Conservation (phyloP, 2,888 invertebrate genomes). For the Antheraea yamamai region DNA sequence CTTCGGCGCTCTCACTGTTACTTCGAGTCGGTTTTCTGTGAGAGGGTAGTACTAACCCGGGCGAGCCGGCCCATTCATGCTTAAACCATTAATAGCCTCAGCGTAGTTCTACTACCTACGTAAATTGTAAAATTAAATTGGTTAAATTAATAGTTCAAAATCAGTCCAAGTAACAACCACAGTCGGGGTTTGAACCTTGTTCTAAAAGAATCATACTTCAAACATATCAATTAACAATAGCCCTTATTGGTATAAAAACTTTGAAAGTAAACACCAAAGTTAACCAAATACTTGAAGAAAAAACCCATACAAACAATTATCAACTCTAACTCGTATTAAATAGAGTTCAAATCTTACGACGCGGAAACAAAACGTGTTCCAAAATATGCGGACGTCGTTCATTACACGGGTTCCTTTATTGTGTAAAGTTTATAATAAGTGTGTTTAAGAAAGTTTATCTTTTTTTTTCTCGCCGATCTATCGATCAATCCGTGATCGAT, state of each 20-base stretch:
- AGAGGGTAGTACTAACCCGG: too few species aligned
- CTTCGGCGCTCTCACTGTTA: too few species aligned
- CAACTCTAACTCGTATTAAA: slow-evolving; percentile 19
- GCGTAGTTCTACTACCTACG: too few species aligned
- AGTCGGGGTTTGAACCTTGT: neutral
- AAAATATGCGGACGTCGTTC: slow-evolving; percentile 39
- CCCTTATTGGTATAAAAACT: slow-evolving; percentile 45
- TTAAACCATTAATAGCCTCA: too few species aligned
- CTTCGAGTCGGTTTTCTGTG: too few species aligned
- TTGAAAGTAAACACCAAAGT: slow-evolving; percentile 23
- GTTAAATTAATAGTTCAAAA: neutral
- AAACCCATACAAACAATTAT: slow-evolving; percentile 23
- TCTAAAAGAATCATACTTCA: slow-evolving; percentile 51
- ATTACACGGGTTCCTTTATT: slow-evolving; percentile 41
- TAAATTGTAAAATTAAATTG: neutral
- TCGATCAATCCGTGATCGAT: slow-evolving; percentile 58
- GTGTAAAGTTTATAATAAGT: slow-evolving; percentile 38
- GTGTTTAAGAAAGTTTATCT: slow-evolving; percentile 40
- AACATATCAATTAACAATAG: slow-evolving; percentile 64
- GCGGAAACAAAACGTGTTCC: slow-evolving; percentile 24
- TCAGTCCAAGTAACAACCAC: neutral
- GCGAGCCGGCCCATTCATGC: too few species aligned
- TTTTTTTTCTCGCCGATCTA: slow-evolving; percentile 40
- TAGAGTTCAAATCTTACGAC: neutral
- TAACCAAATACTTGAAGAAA: slow-evolving; percentile 17